Conservation (phyloP, 1,140 invertebrate species). For the Idris sp. region DNA sequence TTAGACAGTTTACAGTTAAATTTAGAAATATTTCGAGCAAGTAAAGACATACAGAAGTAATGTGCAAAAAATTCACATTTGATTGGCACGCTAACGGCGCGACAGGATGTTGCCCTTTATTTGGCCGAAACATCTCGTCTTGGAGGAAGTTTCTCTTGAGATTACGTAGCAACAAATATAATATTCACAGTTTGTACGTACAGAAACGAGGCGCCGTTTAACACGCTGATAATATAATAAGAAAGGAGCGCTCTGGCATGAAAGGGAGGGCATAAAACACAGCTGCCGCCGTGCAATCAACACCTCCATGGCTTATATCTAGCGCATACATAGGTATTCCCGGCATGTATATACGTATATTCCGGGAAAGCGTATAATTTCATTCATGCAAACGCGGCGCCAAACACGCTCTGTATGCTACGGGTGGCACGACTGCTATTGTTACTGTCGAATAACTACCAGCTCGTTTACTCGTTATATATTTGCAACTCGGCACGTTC, state of each 20-base stretch:
- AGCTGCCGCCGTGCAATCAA: constrained; percentile 67
- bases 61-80: constrained; percentile 28
- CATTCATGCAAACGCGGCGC: constrained; percentile 75
- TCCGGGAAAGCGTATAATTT: constrained; percentile 77
- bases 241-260: constrained; percentile 61
- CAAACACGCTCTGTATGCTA: constrained; percentile 69
- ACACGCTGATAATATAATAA: constrained; percentile 75
- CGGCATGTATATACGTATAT: constrained; percentile 59
- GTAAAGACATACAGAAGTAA: constrained; percentile 7
- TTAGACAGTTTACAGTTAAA: too few species aligned
- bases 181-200: constrained; percentile 73
- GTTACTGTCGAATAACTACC: constrained; percentile 73
- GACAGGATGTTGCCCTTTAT: constrained; percentile 60
- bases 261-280: constrained; percentile 66
- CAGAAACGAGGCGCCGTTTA: constrained; percentile 71
- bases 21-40: too few species aligned
- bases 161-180: constrained; percentile 66
- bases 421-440: constrained; percentile 75
- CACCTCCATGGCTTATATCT: constrained; percentile 62
- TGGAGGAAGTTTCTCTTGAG: constrained; percentile 59
- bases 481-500: constrained; percentile 71
- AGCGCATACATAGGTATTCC: constrained; percentile 56
- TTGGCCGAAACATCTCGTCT: constrained; percentile 58
- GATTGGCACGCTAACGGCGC: constrained; percentile 54
- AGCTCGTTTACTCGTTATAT: constrained; percentile 65